Conservation (phyloP, 2,888 invertebrate species). For the Noctua fimbriata region DNA sequence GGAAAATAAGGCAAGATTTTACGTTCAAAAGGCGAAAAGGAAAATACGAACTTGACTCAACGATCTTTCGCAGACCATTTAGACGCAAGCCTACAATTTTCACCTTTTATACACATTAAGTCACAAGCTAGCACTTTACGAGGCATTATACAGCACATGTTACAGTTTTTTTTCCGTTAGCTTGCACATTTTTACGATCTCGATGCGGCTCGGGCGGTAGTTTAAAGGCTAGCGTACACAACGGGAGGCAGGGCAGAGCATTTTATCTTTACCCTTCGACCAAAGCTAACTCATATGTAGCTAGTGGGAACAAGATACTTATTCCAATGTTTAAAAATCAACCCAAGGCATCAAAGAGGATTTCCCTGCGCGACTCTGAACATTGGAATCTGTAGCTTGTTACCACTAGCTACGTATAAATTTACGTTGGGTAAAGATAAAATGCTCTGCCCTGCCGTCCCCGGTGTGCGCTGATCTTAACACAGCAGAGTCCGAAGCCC, state of each 20-base stretch:
- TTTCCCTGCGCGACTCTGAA: neutral
- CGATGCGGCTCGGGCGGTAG: conserved; percentile 65
- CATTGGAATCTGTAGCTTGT: neutral
- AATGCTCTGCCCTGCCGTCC: neutral
- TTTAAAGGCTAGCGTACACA: conserved; percentile 28
- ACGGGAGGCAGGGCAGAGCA: neutral
- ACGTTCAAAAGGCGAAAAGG: neutral
- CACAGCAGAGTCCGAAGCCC: conserved; percentile 51
- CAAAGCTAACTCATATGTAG: neutral
- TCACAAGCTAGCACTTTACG: conserved; percentile 56
- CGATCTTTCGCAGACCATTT: conserved; percentile 42
- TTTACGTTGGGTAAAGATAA: neutral
- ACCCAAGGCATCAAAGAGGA: neutral
- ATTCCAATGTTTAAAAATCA: neutral
- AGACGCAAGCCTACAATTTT: conserved; percentile 55
- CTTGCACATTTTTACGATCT: conserved; percentile 85
- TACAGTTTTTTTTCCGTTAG: conserved; percentile 80
- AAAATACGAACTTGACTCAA: conserved; percentile 16
- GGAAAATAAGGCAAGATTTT: conserved; percentile 23
- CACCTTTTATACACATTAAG: conserved; percentile 64
- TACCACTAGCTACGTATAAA: neutral
- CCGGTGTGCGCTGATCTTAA: conserved; percentile 23
- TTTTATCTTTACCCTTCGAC: neutral
- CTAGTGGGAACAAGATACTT: neutral
- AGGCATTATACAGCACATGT: conserved; percentile 65